Evolutionary conservation across 2,888 invertebrate species (phyloP), one percentile per base, ranked within the genome.

Genomic region (Drosophila mimetica): DNA sequence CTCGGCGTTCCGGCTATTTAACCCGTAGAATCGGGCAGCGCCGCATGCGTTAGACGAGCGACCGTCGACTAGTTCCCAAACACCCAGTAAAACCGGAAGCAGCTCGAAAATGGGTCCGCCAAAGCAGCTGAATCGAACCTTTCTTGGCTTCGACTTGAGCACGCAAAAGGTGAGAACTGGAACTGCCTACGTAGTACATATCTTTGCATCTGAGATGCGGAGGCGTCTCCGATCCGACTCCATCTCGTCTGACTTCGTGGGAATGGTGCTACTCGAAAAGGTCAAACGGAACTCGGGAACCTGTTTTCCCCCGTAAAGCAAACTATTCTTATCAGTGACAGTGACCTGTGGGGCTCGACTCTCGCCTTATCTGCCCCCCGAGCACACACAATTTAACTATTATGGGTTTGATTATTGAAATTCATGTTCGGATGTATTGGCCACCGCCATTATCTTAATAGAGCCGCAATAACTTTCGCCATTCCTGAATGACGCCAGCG

Each of bases 111-210:
- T 75, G 88, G 67, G 74, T 44, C 74, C 75, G 39, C 60, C 70
- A 2, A 46, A 30, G 18, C 59, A 61, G 34, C 65, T 47, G 14
- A 55, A 50, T 94, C 95, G 70, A 39, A 18, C 70, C 79, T 97
- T 95, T 93, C 93, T 97, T 86, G 97, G 97, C 64, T 93, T 97
- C 86, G 97, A 97, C 93, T 94, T 97, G 90, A 97, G 97, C 91
- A 97, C 97, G 18, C 97, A 97, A 92, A 96, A 96, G 94, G 97
- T 90, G 65, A 80, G 77, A 69, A 30, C 32, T 22, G 34, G n/a
- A 46, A 52, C 36, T 60, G 37, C 42, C 50, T 46, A 66, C 64
- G 67, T 64, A 25, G 66, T 53, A 7, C 22, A 22, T 22, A 39
- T 36, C 42, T 54, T 57, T 28, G 46, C 28, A 58, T 39, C 44